These are phyloP conservation scores for Pseudochaenichthys georgianus DNA, from an alignment of 2,797 vertebrate species.

Conservation along the genomic window DNA sequence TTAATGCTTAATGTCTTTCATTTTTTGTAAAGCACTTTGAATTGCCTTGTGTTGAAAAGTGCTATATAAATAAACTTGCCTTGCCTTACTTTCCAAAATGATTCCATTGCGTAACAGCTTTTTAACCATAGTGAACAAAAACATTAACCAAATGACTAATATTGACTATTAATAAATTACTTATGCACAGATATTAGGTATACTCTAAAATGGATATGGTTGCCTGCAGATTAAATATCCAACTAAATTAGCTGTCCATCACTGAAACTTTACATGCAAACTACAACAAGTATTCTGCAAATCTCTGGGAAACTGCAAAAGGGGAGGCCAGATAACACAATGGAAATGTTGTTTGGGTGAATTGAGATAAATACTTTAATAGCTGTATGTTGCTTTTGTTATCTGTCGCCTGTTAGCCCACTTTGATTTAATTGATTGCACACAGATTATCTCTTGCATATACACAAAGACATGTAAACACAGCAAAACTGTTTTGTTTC, in stretches of 20 bases:
- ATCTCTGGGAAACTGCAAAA: background rate
- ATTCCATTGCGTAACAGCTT: constrained; percentile 18
- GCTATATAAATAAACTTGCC: no score
- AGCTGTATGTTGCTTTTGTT: constrained; percentile 22
- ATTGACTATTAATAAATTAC: background rate
- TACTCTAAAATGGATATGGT: background rate
- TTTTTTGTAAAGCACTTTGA: no score
- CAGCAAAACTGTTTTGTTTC: constrained; percentile 31
- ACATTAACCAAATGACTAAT: background rate
- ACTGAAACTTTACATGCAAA: background rate
- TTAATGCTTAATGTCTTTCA: no score
- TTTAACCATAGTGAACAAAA: constrained; percentile 5
- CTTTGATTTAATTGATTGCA: constrained; percentile 10
- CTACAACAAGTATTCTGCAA: background rate
- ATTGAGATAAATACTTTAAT: constrained; percentile 19
- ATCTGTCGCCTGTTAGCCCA: constrained; percentile 32
- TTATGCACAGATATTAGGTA: background rate
- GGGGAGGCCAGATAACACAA: background rate
- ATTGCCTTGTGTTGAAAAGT: no score
- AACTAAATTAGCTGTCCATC: background rate
- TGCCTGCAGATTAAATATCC: background rate
- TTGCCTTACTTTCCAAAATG: constrained; percentile 3
- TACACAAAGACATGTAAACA: constrained; percentile 14
- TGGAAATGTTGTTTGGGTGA: constrained; percentile 14
- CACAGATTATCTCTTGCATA: constrained; percentile 9